Evolutionary conservation across 1,140 invertebrate genomes (phyloP).

Genomic region (Trichoplusia ni): DNA sequence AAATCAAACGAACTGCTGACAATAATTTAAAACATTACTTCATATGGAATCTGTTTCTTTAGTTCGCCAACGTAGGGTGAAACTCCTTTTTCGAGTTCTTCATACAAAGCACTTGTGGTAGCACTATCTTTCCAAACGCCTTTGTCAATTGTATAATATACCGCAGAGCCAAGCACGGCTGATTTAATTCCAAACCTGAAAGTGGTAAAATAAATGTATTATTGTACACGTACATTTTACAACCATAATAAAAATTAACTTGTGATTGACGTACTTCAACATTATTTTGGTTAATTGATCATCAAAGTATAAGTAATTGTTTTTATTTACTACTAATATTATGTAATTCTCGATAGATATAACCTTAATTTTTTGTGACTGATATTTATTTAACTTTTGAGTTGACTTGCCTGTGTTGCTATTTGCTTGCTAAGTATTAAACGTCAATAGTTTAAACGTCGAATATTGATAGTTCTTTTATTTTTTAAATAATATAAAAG

Average conservation of each 20-base stretch:
- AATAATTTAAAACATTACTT: constrained; percentile 60
- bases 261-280: constrained; percentile 42
- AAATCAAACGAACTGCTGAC: not conserved
- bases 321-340: constrained; percentile 37
- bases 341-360: constrained; percentile 39
- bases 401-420: not conserved
- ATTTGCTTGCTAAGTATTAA: no score
- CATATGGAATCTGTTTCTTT: constrained; percentile 80
- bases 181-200: constrained; percentile 81
- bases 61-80: constrained; percentile 81
- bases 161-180: constrained; percentile 75
- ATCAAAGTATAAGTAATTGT: constrained; percentile 26
- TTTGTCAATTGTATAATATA: constrained; percentile 81
- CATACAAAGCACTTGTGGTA: constrained; percentile 76
- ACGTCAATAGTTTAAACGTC: no score
- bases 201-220: constrained; percentile 26
- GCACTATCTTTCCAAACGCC: constrained; percentile 82
- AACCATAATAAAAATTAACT: not conserved
- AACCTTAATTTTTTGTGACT: constrained; percentile 22
- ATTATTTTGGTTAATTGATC: constrained; percentile 33
- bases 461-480: no score
- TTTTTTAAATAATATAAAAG: no score
- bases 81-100: constrained; percentile 76
- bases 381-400: not conserved
- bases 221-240: not conserved